Evolutionary conservation across 2,113 vertebrate species (phyloP), one percentile per base, ranked within the genome.

Genomic region (Campylomormyrus tamandua): DNA sequence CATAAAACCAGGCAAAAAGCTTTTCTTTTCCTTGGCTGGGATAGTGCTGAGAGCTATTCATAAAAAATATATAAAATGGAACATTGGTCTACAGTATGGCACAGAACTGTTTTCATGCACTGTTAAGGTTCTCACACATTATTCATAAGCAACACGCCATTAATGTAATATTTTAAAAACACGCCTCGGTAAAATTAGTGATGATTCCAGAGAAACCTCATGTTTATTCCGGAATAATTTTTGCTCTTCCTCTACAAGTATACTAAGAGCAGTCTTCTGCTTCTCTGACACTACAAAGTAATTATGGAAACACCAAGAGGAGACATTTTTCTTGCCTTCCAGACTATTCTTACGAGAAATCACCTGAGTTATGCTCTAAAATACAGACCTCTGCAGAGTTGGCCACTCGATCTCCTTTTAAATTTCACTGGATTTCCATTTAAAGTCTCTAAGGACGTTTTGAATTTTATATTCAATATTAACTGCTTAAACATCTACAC

Each of bases 21-120:
- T 74, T 90, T 90, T 91, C 84, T 91, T 90, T 90, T 91, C 90
- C 89, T 91, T 91, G 87, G 90, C 91, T 83, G 87, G 86, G 88
- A 70, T 83, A 91, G 80, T 80, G 45, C 88, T 58, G 62, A 89
- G 89, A 90, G 85, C 90, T 89, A 89, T 89, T 91, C 35, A 70
- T 80, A 91, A 91, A 91, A 89, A 50, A 88, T 83, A 35, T 48
- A 87, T 83, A 90, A 84, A 92, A 87, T 52, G 83, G 88, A 90
- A 53, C 85, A 88, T 89, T 58, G 42, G 70, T 83, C 77, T 42
- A 70, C 86, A 48, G 77, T 62, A 91, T 88, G n/a, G 50, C 62
- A 58, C 50, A 74, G 49, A 88, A 62, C 87, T 62, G 31, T 62
- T 88, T 46, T 39, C 62, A 89, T 89, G 45, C 89, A 5, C 42